phyloP scores from a whole-genome alignment of 2,888 invertebrate genomes.

The Leptinotarsa haldemani region DNA sequence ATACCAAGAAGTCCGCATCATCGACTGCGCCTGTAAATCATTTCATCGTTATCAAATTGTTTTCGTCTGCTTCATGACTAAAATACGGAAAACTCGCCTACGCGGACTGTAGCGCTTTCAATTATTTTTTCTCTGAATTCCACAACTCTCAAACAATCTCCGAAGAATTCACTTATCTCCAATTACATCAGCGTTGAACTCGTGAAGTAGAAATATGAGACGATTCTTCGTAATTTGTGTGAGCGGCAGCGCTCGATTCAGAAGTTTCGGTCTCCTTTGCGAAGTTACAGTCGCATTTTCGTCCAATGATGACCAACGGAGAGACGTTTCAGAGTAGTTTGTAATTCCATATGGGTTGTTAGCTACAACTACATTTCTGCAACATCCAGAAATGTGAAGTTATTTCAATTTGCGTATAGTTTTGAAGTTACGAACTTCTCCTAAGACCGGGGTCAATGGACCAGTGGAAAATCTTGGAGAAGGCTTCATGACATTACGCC shows the following conservation, averaged over 20 bases:
- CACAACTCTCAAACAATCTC: slow-evolving; percentile 20
- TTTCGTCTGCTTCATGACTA: not conserved
- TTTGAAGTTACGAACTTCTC: slow-evolving; percentile 13
- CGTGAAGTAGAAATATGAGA: slow-evolving; percentile 26
- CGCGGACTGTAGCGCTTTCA: slow-evolving; percentile 11
- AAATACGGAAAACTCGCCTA: not conserved
- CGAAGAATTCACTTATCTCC: slow-evolving; percentile 27
- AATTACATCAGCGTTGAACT: slow-evolving; percentile 20
- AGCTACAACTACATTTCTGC: slow-evolving; percentile 32
- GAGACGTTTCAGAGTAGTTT: slow-evolving; percentile 28
- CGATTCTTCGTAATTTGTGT: slow-evolving; percentile 25
- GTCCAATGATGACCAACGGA: not conserved
- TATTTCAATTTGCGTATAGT: slow-evolving; percentile 35
- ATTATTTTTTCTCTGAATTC: slow-evolving; percentile 22
- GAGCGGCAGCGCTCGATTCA: slow-evolving; percentile 21
- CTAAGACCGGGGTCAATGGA: slow-evolving; percentile 12
- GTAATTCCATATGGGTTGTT: slow-evolving; percentile 36
- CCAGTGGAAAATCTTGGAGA: not conserved
- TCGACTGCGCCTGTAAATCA: too few species aligned
- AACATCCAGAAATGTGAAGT: slow-evolving; percentile 30
- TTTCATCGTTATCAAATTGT: not conserved
- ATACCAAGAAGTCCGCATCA: too few species aligned
- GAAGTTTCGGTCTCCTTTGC: slow-evolving; percentile 8
- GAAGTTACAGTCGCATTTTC: slow-evolving; percentile 20
- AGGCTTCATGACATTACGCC: too few species aligned